phyloP scores from a whole-genome alignment of 2,888 invertebrate species.

The Monoplex corrugatus region DNA sequence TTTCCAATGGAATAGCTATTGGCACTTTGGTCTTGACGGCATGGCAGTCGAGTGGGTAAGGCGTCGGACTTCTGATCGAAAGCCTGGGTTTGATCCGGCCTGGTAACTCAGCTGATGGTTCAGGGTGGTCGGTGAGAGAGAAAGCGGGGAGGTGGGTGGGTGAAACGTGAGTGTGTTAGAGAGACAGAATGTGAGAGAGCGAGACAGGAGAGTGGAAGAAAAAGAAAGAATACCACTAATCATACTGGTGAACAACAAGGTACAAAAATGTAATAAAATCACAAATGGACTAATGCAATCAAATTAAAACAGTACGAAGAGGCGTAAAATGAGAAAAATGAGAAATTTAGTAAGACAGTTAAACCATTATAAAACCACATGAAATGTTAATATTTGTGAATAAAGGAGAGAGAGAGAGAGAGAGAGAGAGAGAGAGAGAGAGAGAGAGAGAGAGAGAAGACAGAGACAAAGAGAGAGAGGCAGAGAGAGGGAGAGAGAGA shows the following conservation, averaged over 20 bases:
- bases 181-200: too few species aligned
- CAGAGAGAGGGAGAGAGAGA: background rate
- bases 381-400: too few species aligned
- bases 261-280: background rate
- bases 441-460: background rate
- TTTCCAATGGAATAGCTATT: too few species aligned
- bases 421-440: background rate
- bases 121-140: background rate
- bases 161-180: too few species aligned
- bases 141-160: background rate
- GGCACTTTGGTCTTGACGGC: too few species aligned
- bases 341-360: too few species aligned
- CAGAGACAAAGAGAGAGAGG: background rate
- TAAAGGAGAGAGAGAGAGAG: background rate
- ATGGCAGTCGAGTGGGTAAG: background rate
- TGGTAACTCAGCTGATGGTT: too few species aligned
- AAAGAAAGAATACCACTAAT: background rate
- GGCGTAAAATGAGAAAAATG: background rate
- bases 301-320: background rate
- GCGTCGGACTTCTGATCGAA: too few species aligned
- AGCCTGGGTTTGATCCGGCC: too few species aligned
- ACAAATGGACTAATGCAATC: too few species aligned
- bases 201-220: too few species aligned
- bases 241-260: background rate
- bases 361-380: too few species aligned